Base-by-base conservation (phyloP, 2,888 invertebrate species). In the Andrena minutula region DNA sequence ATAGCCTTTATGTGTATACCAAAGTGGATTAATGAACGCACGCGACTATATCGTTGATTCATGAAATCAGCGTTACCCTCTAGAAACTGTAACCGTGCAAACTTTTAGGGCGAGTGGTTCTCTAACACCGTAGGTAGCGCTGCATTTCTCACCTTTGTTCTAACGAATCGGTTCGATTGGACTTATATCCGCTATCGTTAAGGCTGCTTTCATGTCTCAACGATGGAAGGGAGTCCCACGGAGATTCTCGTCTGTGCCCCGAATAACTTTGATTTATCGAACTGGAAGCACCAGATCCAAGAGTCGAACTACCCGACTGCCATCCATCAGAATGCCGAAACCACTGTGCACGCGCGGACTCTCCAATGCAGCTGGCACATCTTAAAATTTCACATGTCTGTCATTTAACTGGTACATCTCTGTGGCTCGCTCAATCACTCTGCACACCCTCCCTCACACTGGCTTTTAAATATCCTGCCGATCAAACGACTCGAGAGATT, bases 241-340 rank as follows among this genome's bases (percentile, higher is more conserved):
- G 97, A 5, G 97, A 97, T 68, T 93, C 93, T 86, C 97, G 95
- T 89, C 97, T 97, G 79, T 97, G 97, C 86, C 91, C 91, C 20
- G 88, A 94, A 70, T 93, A 92, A 26, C 91, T 88, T 7, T 92
- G 92, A 88, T 92, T 93, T 75, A 92, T 92, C 49, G 93, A 92
- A 81, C 93, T 94, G 63, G 94, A 94, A 49, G 94, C 93, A 26
- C 95, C 95, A 41, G 96, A 96, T 84, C 96, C 96, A 88, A 96
- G 95, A 63, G 96, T 96, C 64, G 96, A 96, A 89, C 96, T 96
- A 80, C 96, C 96, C 56, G 96, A 96, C 85, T 96, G 96, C 98
- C 98, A 98, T 64, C 98, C 97, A 92, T 98, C 98, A 56, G 97
- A 98, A 94, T 98, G 98, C 20, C 98, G 96, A 95, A 97, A 98